Evolutionary conservation across 2,888 invertebrate genomes (phyloP).

Genomic region (Merodon equestris): DNA sequence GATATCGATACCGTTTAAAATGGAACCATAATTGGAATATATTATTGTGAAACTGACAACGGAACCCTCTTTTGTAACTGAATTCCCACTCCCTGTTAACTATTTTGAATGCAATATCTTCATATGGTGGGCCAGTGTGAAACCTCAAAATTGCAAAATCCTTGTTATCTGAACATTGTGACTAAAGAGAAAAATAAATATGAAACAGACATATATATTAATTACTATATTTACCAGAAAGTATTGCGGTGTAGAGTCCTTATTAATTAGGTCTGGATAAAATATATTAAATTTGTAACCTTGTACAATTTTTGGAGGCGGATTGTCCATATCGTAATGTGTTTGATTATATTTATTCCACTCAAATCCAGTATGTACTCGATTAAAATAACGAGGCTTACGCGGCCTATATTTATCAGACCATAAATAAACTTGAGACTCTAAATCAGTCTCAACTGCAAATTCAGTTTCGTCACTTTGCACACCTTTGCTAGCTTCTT

Average conservation of each 20-base stretch:
- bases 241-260: constrained; percentile 94
- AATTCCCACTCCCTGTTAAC: constrained; percentile 99
- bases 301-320: constrained; percentile 99
- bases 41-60: constrained; percentile 99
- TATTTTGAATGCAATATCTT: constrained; percentile 99
- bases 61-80: constrained; percentile 97
- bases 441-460: constrained; percentile 92
- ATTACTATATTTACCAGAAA: constrained; percentile 83
- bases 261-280: constrained; percentile 99
- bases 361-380: constrained; percentile 97
- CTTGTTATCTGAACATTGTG: constrained; percentile 92
- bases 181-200: constrained; percentile 81
- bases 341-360: constrained; percentile 99
- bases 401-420: constrained; percentile 98
- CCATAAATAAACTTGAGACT: constrained; percentile 90
- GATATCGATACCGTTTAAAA: constrained; percentile 98
- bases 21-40: constrained; percentile 99
- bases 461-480: constrained; percentile 93
- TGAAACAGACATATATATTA: constrained; percentile 1
- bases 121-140: constrained; percentile 99
- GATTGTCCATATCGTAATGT: constrained; percentile 99
- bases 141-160: constrained; percentile 97
- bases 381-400: constrained; percentile 98
- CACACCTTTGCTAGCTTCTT: constrained; percentile 91
- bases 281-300: constrained; percentile 99